Evolutionary conservation across 2,113 vertebrate species (phyloP), one percentile per base, ranked within the genome.

Genomic region (Trichomycterus rosablanca): DNA sequence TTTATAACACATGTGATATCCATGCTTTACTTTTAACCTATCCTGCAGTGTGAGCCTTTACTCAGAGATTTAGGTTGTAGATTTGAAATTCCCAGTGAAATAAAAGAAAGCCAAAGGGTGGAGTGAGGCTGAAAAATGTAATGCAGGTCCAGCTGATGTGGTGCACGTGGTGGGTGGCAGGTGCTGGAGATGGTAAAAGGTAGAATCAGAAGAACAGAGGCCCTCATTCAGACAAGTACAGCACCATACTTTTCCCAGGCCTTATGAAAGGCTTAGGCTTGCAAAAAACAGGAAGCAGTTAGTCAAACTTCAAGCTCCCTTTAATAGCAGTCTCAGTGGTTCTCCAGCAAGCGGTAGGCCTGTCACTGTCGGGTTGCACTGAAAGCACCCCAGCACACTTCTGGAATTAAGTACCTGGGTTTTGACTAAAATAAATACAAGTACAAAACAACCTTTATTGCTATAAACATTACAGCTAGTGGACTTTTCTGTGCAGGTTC

Each of bases 361-460:
- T 16, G 49, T 61, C 69, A 66, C 66, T 71, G 61, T 75, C 65
- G 48, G 40, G 69, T 75, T 72, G 58, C 73, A 43, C 52, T 30
- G 45, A 67, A 66, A 66, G 63, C 11, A 28, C 66, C 66, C 57
- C 59, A 59, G 40, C 30, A 46, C 67, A 37, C 68, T 16, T 26
- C 26, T 20, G 22, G 39, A 53, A 61, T 35, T 28, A 43, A 23
- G 39, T 24, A 34, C 23, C 40, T 42, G 32, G 40, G 43, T 19
- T 44, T 32, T 48, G 66, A 53, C 51, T 49, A 37, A 59, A 52
- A 37, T 12, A 57, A 65, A 61, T 30, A 4, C 35, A 45, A 23
- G 44, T 44, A 66, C 26, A 48, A 32, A 50, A 55, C 19, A 12
- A 55, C 34, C 30, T 30, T 15, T 23, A 15, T 16, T 20, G 23